Conservation (phyloP, 2,797 vertebrate genomes). For the Brachymystax lenok region DNA sequence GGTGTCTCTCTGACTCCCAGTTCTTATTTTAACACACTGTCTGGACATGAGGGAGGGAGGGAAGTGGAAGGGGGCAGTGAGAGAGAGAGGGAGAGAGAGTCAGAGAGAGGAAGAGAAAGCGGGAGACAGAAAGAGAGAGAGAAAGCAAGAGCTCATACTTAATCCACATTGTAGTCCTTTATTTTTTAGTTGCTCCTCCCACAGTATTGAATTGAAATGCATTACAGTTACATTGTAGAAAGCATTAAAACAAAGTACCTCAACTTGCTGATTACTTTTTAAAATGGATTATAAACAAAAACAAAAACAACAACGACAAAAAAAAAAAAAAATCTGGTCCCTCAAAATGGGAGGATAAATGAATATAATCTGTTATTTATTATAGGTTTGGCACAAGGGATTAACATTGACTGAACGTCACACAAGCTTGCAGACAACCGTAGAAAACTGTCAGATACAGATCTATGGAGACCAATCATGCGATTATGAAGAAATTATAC, state of each 20-base stretch:
- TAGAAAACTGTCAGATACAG: conserved; percentile 95
- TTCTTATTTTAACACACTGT: conserved; percentile 38
- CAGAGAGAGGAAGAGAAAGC: conserved; percentile 9
- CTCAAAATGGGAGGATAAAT: conserved; percentile 89
- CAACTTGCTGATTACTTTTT: conserved; percentile 94
- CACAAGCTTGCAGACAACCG: conserved; percentile 98
- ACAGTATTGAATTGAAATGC: conserved; percentile 99
- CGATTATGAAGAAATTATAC: conserved; percentile 95
- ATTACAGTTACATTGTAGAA: conserved; percentile 99
- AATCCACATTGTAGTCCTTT: conserved; percentile 92
- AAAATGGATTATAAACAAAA: conserved; percentile 99
- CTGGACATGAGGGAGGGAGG: conserved; percentile 19
- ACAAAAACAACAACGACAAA: conserved; percentile 90
- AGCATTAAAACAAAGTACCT: conserved; percentile 99
- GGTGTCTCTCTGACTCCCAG: conserved; percentile 65
- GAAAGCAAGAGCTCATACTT: conserved; percentile 21
- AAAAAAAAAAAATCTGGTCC: conserved; percentile 89
- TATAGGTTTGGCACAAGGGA: conserved; percentile 95
- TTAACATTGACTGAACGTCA: conserved; percentile 98
- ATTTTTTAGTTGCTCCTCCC: conserved; percentile 98
- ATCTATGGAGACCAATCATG: conserved; percentile 98
- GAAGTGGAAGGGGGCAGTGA: conserved; percentile 13
- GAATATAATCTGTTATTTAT: conserved; percentile 91
- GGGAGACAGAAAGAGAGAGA: conserved; percentile 4
- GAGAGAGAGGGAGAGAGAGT: conserved; percentile 39